Percentiles rank a stretch among this genome's conserved stretches.
These are phyloP conservation scores for Acestrorhynchus altus DNA, from an alignment of 2,797 vertebrate species.

Conservation along the genomic window DNA sequence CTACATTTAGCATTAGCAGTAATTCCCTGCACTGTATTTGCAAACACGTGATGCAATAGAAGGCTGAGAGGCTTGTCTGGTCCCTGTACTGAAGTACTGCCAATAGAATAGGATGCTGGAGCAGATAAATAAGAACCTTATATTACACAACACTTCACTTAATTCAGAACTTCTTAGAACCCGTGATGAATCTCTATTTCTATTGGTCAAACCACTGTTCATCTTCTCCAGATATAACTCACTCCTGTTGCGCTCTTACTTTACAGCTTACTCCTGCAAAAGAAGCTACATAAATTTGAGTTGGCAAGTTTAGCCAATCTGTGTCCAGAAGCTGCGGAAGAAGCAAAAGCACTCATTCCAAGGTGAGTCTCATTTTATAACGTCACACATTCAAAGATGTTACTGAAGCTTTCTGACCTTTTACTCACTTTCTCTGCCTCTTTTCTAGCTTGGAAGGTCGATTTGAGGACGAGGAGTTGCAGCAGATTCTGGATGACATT, in stretches of 20 bases:
- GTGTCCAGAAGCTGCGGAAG: constrained; percentile 95
- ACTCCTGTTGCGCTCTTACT: background rate
- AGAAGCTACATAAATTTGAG: constrained; percentile 97
- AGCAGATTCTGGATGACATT: constrained; percentile 97
- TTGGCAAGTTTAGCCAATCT: constrained; percentile 95
- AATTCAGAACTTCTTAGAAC: too few relatives aligned
- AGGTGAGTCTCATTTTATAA: constrained; percentile 78
- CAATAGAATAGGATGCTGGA: too few relatives aligned
- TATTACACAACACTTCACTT: too few relatives aligned
- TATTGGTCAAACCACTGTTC: background rate
- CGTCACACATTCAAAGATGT: background rate
- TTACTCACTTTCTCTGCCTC: background rate
- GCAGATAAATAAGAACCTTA: too few relatives aligned
- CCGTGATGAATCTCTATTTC: too few relatives aligned
- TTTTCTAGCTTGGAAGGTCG: constrained; percentile 88
- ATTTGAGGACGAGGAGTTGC: constrained; percentile 95
- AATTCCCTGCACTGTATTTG: too few relatives aligned
- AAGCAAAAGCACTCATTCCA: constrained; percentile 95
- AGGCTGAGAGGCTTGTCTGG: too few relatives aligned
- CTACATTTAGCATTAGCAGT: too few relatives aligned
- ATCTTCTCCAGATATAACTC: background rate
- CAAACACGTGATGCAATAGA: too few relatives aligned
- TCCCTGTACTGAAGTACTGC: too few relatives aligned
- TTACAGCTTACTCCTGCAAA: constrained; percentile 91
- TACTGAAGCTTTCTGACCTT: background rate